A percentile compares a stretch with the other conserved stretches of the same genome.
phyloP scores from a whole-genome alignment of 2,113 vertebrate species.

The Misgurnus mizolepis region DNA sequence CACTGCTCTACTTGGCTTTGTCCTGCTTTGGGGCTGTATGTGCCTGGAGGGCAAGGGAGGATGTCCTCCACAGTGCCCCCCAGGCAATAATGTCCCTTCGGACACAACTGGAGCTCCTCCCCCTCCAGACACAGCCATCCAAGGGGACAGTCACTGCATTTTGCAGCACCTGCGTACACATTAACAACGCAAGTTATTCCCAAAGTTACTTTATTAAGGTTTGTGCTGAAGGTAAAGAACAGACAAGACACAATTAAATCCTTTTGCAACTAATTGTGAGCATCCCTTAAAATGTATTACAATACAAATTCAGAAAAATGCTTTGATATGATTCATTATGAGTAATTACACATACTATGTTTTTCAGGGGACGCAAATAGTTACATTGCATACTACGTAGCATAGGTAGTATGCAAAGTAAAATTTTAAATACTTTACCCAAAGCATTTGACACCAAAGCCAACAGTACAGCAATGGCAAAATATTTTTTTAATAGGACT shows the following conservation, averaged over 20 bases:
- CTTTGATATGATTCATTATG: too few species aligned
- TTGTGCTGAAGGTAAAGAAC: constrained; percentile 10
- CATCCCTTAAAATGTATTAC: too few species aligned
- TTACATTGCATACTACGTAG: not conserved
- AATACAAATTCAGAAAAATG: too few species aligned
- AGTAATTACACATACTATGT: too few species aligned
- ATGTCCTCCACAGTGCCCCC: constrained; percentile 67
- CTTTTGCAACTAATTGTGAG: too few species aligned
- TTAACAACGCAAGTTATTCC: not conserved
- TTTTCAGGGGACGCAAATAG: not conserved
- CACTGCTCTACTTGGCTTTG: constrained; percentile 77
- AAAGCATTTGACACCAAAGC: not conserved
- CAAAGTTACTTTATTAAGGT: constrained; percentile 18
- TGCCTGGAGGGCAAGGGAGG: constrained; percentile 80
- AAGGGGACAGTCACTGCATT: constrained; percentile 77
- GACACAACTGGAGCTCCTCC: constrained; percentile 71
- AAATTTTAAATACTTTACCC: not conserved
- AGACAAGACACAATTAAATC: not conserved
- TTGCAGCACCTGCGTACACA: constrained; percentile 68
- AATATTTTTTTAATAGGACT: too few species aligned
- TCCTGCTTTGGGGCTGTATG: constrained; percentile 74
- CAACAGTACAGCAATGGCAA: not conserved
- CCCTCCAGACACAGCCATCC: constrained; percentile 80
- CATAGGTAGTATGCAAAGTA: not conserved
- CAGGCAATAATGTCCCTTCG: constrained; percentile 79